Base-by-base conservation (phyloP, 2,797 vertebrate genomes). In the Betta splendens region DNA sequence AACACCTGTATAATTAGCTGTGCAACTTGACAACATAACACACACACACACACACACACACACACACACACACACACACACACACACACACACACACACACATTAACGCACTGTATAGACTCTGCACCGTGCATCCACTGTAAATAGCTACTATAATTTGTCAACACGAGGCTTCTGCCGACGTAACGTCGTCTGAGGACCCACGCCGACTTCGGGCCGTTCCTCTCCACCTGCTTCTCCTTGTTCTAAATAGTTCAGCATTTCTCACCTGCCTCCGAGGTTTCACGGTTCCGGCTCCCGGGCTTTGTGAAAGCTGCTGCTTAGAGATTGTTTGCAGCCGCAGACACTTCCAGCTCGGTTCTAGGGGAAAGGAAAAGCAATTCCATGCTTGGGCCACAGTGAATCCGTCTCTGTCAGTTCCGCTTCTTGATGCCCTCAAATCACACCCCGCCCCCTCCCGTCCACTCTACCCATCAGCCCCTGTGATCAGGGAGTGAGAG, bases 331-430 rank as follows among this genome's bases (percentile, higher is more conserved):
- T 89, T 87, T 90, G 85, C 81, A 83, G 79, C 77, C 68, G 40
- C 72, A 81, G 88, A 86, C 82, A 84, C 87, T 87, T 86, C 82
- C 86, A 86, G 83, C 87, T 86, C 84, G 72, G 86, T 89, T 92
- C 90, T 88, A 84, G 77, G 87, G 88, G 83, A 89, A 87, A 82
- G 86, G 80, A 91, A 93, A 93, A 92, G 89, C 89, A 93, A 92
- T 93, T 93, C 90, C 84, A 89, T 87, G 88, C 86, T 87, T 86
- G 77, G 85, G 84, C 87, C 88, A 65, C 79, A 87, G 89, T 87
- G 87, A 92, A 93, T 93, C 88, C 80, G 84, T 93, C 89, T 92
- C 84, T 92, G 92, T 92, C 90, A 91, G 89, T 89, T 90, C 85
- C 71, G 85, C 87, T 81, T 83, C 87, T 84, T 80, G 86, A 88